These are phyloP conservation scores for Tachyglossus aculeatus DNA, from an alignment of 2,797 vertebrate species.

Conservation along the genomic window DNA sequence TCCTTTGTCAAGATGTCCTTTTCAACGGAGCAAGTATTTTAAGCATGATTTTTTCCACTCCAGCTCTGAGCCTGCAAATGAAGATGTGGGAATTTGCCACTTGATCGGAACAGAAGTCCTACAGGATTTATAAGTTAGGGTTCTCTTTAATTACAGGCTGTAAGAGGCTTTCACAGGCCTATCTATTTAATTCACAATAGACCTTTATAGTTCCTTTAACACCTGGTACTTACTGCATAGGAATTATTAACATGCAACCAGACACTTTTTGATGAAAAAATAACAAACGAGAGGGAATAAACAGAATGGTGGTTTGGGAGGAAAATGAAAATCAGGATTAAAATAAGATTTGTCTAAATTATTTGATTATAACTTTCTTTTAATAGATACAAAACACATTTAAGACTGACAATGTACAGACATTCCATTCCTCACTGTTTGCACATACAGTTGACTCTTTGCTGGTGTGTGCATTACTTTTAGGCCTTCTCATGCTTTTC, in stretches of 20 bases:
- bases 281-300: neutral
- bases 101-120: neutral
- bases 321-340: neutral
- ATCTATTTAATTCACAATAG: neutral
- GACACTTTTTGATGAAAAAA: neutral
- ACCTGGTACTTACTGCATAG: neutral
- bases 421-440: no score
- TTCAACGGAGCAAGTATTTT: neutral
- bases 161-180: neutral
- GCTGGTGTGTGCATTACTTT: no score
- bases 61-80: neutral
- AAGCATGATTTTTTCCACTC: neutral
- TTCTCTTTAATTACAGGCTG: neutral
- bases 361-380: no score
- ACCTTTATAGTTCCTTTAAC: constrained; percentile 3
- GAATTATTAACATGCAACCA: neutral
- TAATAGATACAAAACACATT: no score
- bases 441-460: no score
- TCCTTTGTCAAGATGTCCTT: neutral
- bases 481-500: no score
- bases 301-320: neutral
- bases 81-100: rapidly evolving
- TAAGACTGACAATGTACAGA: no score
- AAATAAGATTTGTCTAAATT: neutral
- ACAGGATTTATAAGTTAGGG: neutral